Conservation (phyloP, 2,888 invertebrate species). For the Nomada fucata region DNA sequence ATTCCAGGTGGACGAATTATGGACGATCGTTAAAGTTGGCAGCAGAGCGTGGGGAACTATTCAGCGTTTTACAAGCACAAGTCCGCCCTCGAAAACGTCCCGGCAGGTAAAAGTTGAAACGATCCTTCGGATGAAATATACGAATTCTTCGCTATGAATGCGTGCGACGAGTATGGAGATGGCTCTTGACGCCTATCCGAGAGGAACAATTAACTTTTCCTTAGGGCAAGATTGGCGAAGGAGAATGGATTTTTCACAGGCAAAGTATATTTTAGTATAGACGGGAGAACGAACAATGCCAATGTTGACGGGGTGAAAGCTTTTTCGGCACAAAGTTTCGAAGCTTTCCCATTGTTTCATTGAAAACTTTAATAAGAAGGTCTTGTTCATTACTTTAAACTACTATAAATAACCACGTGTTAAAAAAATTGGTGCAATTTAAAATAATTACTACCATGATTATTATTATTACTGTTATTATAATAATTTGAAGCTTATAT, state of each 20-base stretch:
- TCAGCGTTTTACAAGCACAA: constrained; percentile 33
- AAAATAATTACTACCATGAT: no score
- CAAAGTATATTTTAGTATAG: not conserved
- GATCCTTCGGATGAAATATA: constrained; percentile 53
- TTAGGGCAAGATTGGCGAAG: constrained; percentile 1
- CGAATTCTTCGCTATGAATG: constrained; percentile 53
- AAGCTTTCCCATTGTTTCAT: no score
- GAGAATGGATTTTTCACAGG: constrained; percentile 27
- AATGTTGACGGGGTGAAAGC: not conserved
- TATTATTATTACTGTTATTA: no score
- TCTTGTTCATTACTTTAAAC: no score
- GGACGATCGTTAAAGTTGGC: constrained; percentile 55
- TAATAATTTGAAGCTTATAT: no score
- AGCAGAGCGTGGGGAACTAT: constrained; percentile 26
- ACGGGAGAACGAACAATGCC: not conserved
- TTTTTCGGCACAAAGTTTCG: no score
- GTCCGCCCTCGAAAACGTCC: constrained; percentile 30
- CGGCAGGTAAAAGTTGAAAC: constrained; percentile 61
- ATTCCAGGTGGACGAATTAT: constrained; percentile 61
- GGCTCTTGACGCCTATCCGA: constrained; percentile 27
- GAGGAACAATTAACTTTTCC: constrained; percentile 55
- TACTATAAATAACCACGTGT: no score
- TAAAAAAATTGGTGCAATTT: no score
- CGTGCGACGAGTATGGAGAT: constrained; percentile 34
- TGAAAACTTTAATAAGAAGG: no score